Evolutionary conservation across 1,140 invertebrate species (phyloP).

Genomic region (Maniola jurtina): DNA sequence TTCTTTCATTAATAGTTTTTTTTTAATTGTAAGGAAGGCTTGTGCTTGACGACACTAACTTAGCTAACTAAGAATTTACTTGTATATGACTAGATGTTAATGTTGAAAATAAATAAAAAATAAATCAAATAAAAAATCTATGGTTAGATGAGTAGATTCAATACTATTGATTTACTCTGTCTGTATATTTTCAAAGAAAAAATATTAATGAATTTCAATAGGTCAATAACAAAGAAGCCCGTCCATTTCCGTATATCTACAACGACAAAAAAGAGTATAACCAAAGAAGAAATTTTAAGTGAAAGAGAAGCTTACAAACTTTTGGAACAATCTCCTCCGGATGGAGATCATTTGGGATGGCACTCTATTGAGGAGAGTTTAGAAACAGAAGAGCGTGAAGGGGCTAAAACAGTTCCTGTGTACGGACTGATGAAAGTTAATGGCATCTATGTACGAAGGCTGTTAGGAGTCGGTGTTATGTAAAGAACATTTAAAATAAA

Average conservation of each 20-base stretch:
- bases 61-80: too few relatives aligned
- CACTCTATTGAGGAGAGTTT: constrained; percentile 25
- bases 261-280: neutral
- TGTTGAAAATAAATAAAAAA: too few relatives aligned
- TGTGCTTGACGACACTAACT: too few relatives aligned
- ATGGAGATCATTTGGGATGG: constrained; percentile 45
- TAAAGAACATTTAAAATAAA: too few relatives aligned
- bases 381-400: constrained; percentile 14
- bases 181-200: too few relatives aligned
- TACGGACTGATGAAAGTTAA: constrained; percentile 43
- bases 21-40: too few relatives aligned
- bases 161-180: too few relatives aligned
- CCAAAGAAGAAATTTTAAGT: constrained; percentile 13
- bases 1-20: too few relatives aligned
- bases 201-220: too few relatives aligned
- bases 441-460: constrained; percentile 40
- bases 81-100: too few relatives aligned
- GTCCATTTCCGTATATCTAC: neutral
- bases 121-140: too few relatives aligned
- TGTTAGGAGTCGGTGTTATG: constrained; percentile 36
- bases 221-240: neutral
- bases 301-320: constrained; percentile 39
- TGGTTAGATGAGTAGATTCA: too few relatives aligned
- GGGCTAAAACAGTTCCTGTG: constrained; percentile 32
- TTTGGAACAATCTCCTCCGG: constrained; percentile 38